Percentiles rank a stretch among this genome's conserved stretches.
These are phyloP conservation scores for Lamellibrachia satsuma DNA, from an alignment of 2,888 invertebrate species.

Conservation along the genomic window DNA sequence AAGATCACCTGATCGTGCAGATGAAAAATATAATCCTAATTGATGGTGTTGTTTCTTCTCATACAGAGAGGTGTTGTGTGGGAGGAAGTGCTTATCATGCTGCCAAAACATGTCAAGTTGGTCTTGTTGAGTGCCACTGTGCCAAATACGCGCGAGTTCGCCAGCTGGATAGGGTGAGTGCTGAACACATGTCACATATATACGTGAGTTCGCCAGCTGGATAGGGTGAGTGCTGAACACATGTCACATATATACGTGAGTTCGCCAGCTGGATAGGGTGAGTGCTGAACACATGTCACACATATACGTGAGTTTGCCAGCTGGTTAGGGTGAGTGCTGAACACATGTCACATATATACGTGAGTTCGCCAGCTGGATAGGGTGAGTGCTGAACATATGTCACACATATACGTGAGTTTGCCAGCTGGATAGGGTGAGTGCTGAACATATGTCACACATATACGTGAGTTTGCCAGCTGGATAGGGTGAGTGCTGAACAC, in stretches of 20 bases:
- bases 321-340: conserved; percentile 38
- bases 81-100: conserved; percentile 96
- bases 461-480: conserved; percentile 83
- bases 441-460: too few relatives aligned
- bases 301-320: too few relatives aligned
- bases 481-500: conserved; percentile 66
- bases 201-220: conserved; percentile 76
- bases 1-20: too few relatives aligned
- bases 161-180: conserved; percentile 73
- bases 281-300: too few relatives aligned
- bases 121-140: conserved; percentile 98
- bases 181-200: too few relatives aligned
- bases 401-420: too few relatives aligned
- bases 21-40: not conserved
- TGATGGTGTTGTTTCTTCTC: conserved; percentile 33
- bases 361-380: too few relatives aligned
- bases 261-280: too few relatives aligned
- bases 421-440: too few relatives aligned
- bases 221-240: conserved; percentile 66
- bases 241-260: too few relatives aligned
- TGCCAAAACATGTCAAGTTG: conserved; percentile 93
- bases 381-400: too few relatives aligned
- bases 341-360: too few relatives aligned
- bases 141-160: conserved; percentile 95
- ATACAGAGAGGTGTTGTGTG: conserved; percentile 92